Evolutionary conservation across 2,888 invertebrate genomes (phyloP), one percentile per base, ranked within the genome.

Genomic region (Apoda limacodes): DNA sequence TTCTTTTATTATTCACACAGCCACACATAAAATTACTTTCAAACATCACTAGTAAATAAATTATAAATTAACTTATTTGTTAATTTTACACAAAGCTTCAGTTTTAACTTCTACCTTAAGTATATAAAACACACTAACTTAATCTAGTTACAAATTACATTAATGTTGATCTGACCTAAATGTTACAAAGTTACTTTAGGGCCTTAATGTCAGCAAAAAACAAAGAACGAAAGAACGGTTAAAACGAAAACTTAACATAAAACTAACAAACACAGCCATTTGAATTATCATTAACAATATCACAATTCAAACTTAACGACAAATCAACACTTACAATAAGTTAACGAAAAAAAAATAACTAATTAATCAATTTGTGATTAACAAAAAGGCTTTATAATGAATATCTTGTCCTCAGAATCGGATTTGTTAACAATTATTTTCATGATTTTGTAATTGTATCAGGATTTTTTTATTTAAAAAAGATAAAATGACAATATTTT

Each of bases 241-340:
- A 63, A 75, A 78, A 78, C 72, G 61, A 69, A 78, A 78, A 80
- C 76, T 80, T 72, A 80, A 80, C 76, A 74, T 76, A 76, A 80
- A 78, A 78, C 64, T 76, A 80, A 76, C 78, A 76, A 74, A 78
- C 78, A 76, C 78, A 78, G 80, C 78, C 80, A 61, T 56, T 45
- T 52, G 42, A 46, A 57, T 50, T 41, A 47, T 49, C 55, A 72
- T 67, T 61, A 51, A 42, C 55, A 62, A 56, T 65, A 66, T 66
- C 64, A 65, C 66, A 62, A 59, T 43, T 44, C 34, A 38, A 75
- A 74, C 69, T 61, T 71, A 80, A 80, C 78, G 58, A 59, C 46
- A 78, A 80, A 46, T 75, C 68, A 78, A 78, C 60, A 39, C 74
- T 70, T 80, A 76, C 39, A 17, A 41, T 45, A 25, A 42, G 43